Evolutionary conservation across 2,113 vertebrate species (phyloP).

Genomic region (Neogobius melanostomus): DNA sequence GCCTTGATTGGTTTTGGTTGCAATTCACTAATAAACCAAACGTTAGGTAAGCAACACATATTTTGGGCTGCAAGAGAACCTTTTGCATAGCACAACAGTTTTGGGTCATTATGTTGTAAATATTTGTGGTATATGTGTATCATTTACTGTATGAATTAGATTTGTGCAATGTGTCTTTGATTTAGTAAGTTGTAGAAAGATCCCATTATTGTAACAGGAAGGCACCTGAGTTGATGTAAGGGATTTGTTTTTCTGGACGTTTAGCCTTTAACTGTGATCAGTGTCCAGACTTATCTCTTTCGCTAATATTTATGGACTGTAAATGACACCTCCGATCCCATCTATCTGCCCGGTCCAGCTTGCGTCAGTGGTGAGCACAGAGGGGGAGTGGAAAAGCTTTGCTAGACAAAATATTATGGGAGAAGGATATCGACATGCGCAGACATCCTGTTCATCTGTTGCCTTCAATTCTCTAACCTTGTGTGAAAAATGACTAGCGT

Average conservation of each 20-base stretch:
- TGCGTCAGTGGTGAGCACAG: neutral
- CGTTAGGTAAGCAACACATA: too few relatives aligned
- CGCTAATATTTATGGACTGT: conserved; percentile 21
- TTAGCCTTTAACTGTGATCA: neutral
- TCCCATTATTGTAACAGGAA: neutral
- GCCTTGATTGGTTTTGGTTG: too few relatives aligned
- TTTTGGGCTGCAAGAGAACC: too few relatives aligned
- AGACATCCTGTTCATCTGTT: conserved; percentile 32
- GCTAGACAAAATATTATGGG: conserved; percentile 56
- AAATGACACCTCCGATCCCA: conserved; percentile 8
- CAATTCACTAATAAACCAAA: too few relatives aligned
- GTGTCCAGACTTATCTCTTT: neutral
- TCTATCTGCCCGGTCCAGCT: neutral
- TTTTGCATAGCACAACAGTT: too few relatives aligned
- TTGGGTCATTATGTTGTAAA: too few relatives aligned
- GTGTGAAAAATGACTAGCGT: conserved; percentile 21
- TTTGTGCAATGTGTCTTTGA: too few relatives aligned
- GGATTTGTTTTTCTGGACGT: neutral
- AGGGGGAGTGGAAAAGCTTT: conserved; percentile 33
- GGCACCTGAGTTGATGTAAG: neutral
- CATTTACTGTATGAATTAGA: too few relatives aligned
- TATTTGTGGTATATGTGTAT: too few relatives aligned
- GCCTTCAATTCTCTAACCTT: conserved; percentile 18
- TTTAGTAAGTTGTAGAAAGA: neutral
- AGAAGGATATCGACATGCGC: conserved; percentile 41